Conservation (phyloP, 2,888 invertebrate species). For the Alloscopus bannaensis region DNA sequence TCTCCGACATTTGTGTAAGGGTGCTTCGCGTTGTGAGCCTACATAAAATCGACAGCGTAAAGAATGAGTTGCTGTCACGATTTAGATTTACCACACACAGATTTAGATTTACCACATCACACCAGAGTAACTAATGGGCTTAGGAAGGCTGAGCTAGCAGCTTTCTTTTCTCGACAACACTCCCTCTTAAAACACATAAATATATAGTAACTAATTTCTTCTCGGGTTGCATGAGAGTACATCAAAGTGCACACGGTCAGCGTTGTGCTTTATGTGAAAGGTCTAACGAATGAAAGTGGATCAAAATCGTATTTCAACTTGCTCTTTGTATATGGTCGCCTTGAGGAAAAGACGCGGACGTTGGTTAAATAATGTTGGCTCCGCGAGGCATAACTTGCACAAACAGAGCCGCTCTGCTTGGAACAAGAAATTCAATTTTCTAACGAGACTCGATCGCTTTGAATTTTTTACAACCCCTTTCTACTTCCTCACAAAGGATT, state of each 20-base stretch:
- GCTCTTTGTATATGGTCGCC: background rate
- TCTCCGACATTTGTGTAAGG: too few species aligned
- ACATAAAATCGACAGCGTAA: too few species aligned
- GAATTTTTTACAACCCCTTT: conserved; percentile 44
- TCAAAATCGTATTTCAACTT: conserved; percentile 21
- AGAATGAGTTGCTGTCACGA: too few species aligned
- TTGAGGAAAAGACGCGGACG: conserved; percentile 4
- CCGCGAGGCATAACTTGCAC: background rate
- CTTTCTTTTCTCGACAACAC: background rate
- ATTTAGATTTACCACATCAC: too few species aligned
- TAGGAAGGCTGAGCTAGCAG: too few species aligned
- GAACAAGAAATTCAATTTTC: conserved; percentile 46
- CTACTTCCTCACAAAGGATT: background rate
- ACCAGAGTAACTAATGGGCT: too few species aligned
- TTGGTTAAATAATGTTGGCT: conserved; percentile 18
- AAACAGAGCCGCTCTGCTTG: background rate
- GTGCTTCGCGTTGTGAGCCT: too few species aligned
- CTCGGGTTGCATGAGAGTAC: background rate
- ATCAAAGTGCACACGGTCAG: too few species aligned
- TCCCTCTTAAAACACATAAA: too few species aligned
- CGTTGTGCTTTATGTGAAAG: conserved; percentile 38
- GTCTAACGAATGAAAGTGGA: conserved; percentile 19
- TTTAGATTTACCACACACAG: too few species aligned
- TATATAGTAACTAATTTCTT: too few species aligned
- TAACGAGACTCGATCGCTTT: conserved; percentile 32